A percentile compares a stretch with the other conserved stretches of the same genome.
phyloP scores from a whole-genome alignment of 2,113 vertebrate genomes.

The Synchiropus splendidus region DNA sequence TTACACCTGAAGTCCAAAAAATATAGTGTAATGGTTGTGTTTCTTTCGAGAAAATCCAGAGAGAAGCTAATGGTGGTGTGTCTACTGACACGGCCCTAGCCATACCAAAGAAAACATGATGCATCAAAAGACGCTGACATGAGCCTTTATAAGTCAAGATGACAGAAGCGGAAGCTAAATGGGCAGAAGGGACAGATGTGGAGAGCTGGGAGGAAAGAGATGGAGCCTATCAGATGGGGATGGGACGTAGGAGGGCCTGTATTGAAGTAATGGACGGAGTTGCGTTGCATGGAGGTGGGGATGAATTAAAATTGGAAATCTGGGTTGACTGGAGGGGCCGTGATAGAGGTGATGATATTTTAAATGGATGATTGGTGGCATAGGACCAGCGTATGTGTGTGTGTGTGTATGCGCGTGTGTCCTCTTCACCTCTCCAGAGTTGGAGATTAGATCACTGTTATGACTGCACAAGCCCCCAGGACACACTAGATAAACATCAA shows the following conservation, averaged over 20 bases:
- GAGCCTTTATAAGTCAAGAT: too few relatives aligned
- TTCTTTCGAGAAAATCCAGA: too few relatives aligned
- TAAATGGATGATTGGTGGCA: conserved; percentile 53
- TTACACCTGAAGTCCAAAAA: too few relatives aligned
- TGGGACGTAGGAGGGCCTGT: too few relatives aligned
- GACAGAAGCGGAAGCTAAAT: too few relatives aligned
- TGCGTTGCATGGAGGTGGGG: conserved; percentile 10
- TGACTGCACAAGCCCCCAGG: conserved; percentile 51
- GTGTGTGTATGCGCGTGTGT: conserved; percentile 1
- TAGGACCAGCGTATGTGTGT: conserved; percentile 8
- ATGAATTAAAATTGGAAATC: conserved; percentile 43
- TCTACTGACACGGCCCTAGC: too few relatives aligned
- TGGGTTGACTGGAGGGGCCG: conserved; percentile 35
- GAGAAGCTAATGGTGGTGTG: too few relatives aligned
- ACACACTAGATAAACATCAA: conserved; percentile 50
- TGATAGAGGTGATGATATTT: conserved; percentile 36
- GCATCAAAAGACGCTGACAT: too few relatives aligned
- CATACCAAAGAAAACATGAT: too few relatives aligned
- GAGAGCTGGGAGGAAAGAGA: background rate
- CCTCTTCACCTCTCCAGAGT: conserved; percentile 9
- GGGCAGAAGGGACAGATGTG: conserved; percentile 11
- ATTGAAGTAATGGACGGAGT: conserved; percentile 24
- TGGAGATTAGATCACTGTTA: conserved; percentile 59
- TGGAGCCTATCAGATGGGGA: background rate
- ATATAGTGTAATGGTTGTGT: too few relatives aligned